These are phyloP conservation scores for Pseudochaenichthys georgianus DNA, from an alignment of 2,797 vertebrate genomes.

Conservation along the genomic window DNA sequence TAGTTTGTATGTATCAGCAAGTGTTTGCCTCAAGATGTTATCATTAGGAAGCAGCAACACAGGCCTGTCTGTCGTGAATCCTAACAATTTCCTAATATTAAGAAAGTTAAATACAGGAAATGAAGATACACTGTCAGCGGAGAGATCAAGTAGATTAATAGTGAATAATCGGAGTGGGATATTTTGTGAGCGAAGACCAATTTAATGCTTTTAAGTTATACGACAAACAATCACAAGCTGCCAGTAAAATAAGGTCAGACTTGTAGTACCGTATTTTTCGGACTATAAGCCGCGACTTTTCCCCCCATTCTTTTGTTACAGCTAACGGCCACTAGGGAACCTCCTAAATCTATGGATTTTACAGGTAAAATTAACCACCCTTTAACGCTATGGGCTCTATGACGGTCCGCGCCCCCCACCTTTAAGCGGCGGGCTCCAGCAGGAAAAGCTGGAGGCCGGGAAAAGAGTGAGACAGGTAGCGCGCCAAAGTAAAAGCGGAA, in stretches of 20 bases:
- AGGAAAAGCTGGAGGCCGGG: too few relatives aligned
- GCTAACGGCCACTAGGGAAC: too few relatives aligned
- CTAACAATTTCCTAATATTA: conserved; percentile 6
- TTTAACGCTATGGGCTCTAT: too few relatives aligned
- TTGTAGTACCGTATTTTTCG: neutral
- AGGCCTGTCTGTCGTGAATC: neutral
- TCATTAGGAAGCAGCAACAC: conserved; percentile 17
- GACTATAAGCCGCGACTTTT: too few relatives aligned
- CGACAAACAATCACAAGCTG: conserved; percentile 18
- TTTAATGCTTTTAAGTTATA: conserved; percentile 15
- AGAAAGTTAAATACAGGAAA: conserved; percentile 36
- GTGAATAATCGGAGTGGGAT: conserved; percentile 28
- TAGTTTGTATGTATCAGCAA: conserved; percentile 3
- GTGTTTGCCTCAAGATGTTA: neutral
- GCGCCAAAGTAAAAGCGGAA: too few relatives aligned
- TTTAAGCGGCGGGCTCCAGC: too few relatives aligned
- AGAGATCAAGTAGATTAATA: conserved; percentile 7
- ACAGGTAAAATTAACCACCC: too few relatives aligned
- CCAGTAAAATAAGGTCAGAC: conserved; percentile 21
- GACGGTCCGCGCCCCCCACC: too few relatives aligned
- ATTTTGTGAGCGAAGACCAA: neutral
- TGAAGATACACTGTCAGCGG: conserved; percentile 37
- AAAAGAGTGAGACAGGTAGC: too few relatives aligned
- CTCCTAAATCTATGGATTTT: too few relatives aligned
- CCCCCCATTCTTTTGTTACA: too few relatives aligned